A percentile compares a stretch with the other conserved stretches of the same genome.
These are phyloP conservation scores for Ophthalmolycus amberensis DNA, from an alignment of 2,113 vertebrate genomes.

Conservation along the genomic window DNA sequence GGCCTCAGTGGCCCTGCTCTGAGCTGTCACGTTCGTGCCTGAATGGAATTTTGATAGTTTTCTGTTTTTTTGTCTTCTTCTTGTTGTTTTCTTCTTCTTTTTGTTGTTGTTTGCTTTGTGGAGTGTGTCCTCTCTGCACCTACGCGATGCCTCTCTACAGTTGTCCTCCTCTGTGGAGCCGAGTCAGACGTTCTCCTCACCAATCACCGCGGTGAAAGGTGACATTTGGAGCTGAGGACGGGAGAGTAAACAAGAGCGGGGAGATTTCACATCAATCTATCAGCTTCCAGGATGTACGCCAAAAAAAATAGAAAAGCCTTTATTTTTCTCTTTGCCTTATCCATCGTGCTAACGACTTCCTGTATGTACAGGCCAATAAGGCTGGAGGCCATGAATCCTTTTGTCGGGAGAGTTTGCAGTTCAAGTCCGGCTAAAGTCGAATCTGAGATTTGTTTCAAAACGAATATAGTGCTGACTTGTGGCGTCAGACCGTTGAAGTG, in stretches of 20 bases:
- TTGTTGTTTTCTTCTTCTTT: constrained; percentile 25
- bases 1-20: constrained; percentile 35
- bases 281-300: constrained; percentile 57
- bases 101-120: not conserved
- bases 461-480: not conserved
- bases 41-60: constrained; percentile 69
- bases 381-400: not conserved
- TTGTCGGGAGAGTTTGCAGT: not conserved
- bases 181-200: constrained; percentile 30
- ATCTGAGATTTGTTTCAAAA: not conserved
- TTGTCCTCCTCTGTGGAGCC: constrained; percentile 34
- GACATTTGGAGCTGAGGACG: constrained; percentile 44
- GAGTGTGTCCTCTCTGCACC: constrained; percentile 44
- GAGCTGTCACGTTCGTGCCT: constrained; percentile 77
- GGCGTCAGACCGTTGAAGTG: too few relatives aligned
- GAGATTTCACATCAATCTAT: constrained; percentile 53
- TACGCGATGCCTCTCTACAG: constrained; percentile 47
- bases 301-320: constrained; percentile 50
- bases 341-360: constrained; percentile 13
- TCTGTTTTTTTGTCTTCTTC: constrained; percentile 41
- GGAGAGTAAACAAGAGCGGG: constrained; percentile 20
- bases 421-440: not conserved
- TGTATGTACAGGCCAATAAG: constrained; percentile 1
- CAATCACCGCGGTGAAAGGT: constrained; percentile 33
- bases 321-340: constrained; percentile 15